Evolutionary conservation across 2,888 invertebrate species (phyloP), one percentile per base, ranked within the genome.

Genomic region (Cheilosia grossa): DNA sequence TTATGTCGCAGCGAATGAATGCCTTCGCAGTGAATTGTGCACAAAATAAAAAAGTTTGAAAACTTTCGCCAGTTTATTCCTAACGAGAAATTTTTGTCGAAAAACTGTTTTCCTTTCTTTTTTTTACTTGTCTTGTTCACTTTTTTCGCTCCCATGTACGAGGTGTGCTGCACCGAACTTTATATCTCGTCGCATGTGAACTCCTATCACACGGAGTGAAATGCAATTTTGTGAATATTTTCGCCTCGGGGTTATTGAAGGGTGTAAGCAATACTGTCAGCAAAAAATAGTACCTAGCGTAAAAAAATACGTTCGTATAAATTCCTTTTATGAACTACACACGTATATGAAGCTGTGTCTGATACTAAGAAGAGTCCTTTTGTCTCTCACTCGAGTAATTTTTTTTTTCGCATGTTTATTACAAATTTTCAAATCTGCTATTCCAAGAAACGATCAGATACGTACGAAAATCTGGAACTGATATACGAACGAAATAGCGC

Each of bases 1-100:
- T 37, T 13, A 37, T 37, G 37, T 37, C 61, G 51, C 72, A 72
- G 53, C 24, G 53, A 72, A 72, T 51, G 53, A 37, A 37, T 72
- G 51, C 61, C 37, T 72, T 72, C 61, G n/a, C n/a, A 61, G 42
- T 42, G 72, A 61, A 72, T 53, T 72, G 61, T 61, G 72, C 53
- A 61, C 42, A 72, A 72, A 37, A 37, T 13, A 37, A 37, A 37
- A 33, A 13, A 13, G 4, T 30, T 30, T 4, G 61, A n/a, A 72
- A 61, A 51, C 10, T 30, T 72, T 42, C 53, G 6, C 37, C 13
- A 10, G 37, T 37, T 10, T 51, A 37, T 4, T 30, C 19, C 24
- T 30, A 27, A 42, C 49, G 42, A 30, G 17, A 24, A 24, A 63
- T 44, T 73, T 59, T 42, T 27, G 1, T 24, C 10, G 37, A 13